These are phyloP conservation scores for Borostomias antarcticus DNA, from an alignment of 2,797 vertebrate species.

Conservation along the genomic window DNA sequence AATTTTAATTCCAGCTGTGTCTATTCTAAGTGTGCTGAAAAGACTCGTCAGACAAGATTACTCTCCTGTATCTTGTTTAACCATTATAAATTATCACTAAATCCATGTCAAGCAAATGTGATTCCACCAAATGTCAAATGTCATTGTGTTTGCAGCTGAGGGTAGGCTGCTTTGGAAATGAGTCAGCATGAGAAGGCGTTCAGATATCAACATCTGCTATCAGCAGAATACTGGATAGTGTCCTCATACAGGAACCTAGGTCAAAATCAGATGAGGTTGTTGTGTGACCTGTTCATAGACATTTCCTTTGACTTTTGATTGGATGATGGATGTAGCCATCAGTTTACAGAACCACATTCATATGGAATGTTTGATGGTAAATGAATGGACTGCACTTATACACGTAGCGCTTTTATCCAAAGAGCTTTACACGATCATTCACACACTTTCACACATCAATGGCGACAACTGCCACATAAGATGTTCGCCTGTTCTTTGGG, in stretches of 20 bases:
- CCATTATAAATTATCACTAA: not conserved
- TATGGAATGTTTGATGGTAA: not conserved
- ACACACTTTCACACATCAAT: too few species aligned
- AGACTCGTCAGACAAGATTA: not conserved
- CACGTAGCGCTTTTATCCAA: not conserved
- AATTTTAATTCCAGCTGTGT: conserved; percentile 20
- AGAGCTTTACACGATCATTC: too few species aligned
- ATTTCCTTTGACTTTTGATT: not conserved
- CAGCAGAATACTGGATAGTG: too few species aligned
- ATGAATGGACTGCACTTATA: not conserved
- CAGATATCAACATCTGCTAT: not conserved
- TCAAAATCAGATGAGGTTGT: conserved; percentile 1
- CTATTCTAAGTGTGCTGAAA: conserved; percentile 8
- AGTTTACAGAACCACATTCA: not conserved
- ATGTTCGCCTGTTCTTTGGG: too few species aligned
- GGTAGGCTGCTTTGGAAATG: not conserved
- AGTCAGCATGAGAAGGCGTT: too few species aligned
- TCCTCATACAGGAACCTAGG: conserved; percentile 8
- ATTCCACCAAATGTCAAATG: not conserved
- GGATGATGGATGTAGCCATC: not conserved
- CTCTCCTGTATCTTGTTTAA: not conserved
- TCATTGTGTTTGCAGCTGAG: not conserved
- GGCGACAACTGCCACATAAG: too few species aligned
- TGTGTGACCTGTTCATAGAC: not conserved
- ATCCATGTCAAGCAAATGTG: not conserved